Conservation (phyloP, 2,797 vertebrate species). For the Mormyrops attenuatus region DNA sequence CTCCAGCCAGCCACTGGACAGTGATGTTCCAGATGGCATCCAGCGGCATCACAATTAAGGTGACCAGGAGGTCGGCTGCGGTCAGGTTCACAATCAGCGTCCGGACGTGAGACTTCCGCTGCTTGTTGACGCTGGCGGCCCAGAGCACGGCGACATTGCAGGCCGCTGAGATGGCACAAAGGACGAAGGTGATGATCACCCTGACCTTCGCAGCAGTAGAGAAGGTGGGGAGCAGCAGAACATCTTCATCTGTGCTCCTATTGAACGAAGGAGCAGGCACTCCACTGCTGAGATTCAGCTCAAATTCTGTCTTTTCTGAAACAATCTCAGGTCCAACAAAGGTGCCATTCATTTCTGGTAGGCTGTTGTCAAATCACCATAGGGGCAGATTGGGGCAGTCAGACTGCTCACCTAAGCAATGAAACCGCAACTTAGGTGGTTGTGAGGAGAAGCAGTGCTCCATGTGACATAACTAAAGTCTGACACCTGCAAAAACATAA, state of each 20-base stretch:
- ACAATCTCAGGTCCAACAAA: neutral
- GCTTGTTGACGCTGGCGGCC: slow-evolving; percentile 58
- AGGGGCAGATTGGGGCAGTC: neutral
- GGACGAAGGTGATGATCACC: slow-evolving; percentile 66
- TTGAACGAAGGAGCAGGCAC: neutral
- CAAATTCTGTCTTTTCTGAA: neutral
- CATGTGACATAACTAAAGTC: neutral
- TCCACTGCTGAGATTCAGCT: slow-evolving; percentile 4
- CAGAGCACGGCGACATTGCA: slow-evolving; percentile 68
- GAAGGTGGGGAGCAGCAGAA: slow-evolving; percentile 70
- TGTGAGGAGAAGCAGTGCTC: neutral
- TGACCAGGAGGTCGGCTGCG: slow-evolving; percentile 69
- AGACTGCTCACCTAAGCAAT: neutral
- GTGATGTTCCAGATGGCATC: slow-evolving; percentile 77
- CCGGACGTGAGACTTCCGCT: slow-evolving; percentile 68
- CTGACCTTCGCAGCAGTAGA: slow-evolving; percentile 68
- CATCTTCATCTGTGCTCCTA: slow-evolving; percentile 40
- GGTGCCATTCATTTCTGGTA: slow-evolving; percentile 9
- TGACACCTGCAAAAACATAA: neutral
- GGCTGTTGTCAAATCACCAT: neutral
- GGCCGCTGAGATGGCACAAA: slow-evolving; percentile 63
- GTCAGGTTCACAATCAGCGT: slow-evolving; percentile 73
- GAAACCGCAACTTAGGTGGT: neutral
- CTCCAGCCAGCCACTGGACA: slow-evolving; percentile 72
- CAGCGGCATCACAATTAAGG: slow-evolving; percentile 75